Percentiles rank a stretch among this genome's conserved stretches.
These are phyloP conservation scores for Ectemnius lituratus DNA, from an alignment of 2,888 invertebrate genomes.

Conservation along the genomic window DNA sequence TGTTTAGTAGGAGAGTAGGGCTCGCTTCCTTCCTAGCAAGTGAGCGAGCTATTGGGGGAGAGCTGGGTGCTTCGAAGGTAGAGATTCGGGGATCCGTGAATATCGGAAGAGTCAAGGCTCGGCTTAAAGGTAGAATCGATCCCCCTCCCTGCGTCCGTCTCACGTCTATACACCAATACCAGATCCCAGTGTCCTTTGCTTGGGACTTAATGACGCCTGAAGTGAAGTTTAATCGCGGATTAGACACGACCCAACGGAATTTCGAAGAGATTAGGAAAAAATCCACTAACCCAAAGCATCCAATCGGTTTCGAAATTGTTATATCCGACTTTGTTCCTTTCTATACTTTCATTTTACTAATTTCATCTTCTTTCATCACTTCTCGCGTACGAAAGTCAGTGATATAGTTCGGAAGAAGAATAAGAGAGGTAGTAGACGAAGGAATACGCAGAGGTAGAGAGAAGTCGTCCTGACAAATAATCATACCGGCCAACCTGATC, in stretches of 20 bases:
- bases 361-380: neutral
- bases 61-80: conserved; percentile 18
- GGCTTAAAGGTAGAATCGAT: conserved; percentile 73
- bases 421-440: neutral
- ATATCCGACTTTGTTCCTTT: neutral
- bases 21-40: neutral
- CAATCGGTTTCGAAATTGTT: neutral
- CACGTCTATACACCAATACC: conserved; percentile 62
- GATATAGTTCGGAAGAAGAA: neutral
- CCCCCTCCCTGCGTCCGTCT: conserved; percentile 54
- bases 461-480: neutral
- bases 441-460: neutral
- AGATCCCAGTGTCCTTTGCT: conserved; percentile 71
- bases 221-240: conserved; percentile 74
- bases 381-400: neutral
- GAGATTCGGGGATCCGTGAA: conserved; percentile 55
- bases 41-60: conserved; percentile 19
- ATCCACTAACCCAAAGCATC: neutral
- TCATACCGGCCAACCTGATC: conserved; percentile 12
- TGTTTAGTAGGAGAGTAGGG: conserved; percentile 56
- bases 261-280: conserved; percentile 63
- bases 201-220: conserved; percentile 74
- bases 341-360: neutral
- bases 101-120: conserved; percentile 65
- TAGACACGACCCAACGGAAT: conserved; percentile 64